These are phyloP conservation scores for Mus minutoides DNA, from an alignment of 2,797 vertebrate species.

Conservation along the genomic window DNA sequence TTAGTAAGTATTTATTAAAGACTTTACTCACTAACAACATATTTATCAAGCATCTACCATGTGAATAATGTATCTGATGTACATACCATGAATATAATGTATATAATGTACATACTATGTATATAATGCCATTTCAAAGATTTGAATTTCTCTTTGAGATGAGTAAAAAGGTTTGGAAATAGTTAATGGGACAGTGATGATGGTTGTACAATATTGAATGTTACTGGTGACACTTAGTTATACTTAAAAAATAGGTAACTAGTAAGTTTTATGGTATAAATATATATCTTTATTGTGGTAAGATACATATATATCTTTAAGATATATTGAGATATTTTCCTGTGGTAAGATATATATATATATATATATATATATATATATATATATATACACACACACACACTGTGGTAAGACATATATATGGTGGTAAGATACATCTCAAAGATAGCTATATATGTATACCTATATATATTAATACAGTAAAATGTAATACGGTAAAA, in stretches of 20 bases:
- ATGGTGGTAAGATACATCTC: background rate
- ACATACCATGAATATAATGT: background rate
- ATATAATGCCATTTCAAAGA: background rate
- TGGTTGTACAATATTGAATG: background rate
- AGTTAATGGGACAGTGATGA: background rate
- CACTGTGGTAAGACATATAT: background rate
- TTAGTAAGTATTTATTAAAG: slow-evolving; percentile 1
- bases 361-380: too few relatives aligned
- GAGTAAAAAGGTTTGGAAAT: slow-evolving; percentile 29
- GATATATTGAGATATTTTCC: background rate
- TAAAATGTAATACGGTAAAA: slow-evolving; percentile 47
- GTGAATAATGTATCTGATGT: background rate
- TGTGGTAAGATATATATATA: background rate
- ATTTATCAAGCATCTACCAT: background rate
- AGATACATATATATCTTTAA: background rate
- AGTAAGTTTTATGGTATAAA: background rate
- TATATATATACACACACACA: too few relatives aligned
- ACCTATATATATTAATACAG: background rate
- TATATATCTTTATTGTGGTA: background rate
- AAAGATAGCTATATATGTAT: too few relatives aligned
- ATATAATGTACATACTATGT: background rate
- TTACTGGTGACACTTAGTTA: background rate
- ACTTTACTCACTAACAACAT: background rate
- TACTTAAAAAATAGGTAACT: background rate
- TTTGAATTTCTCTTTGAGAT: slow-evolving; percentile 22